These are phyloP conservation scores for Trileptium ribeirensis DNA, from an alignment of 2,888 invertebrate species.

Conservation along the genomic window DNA sequence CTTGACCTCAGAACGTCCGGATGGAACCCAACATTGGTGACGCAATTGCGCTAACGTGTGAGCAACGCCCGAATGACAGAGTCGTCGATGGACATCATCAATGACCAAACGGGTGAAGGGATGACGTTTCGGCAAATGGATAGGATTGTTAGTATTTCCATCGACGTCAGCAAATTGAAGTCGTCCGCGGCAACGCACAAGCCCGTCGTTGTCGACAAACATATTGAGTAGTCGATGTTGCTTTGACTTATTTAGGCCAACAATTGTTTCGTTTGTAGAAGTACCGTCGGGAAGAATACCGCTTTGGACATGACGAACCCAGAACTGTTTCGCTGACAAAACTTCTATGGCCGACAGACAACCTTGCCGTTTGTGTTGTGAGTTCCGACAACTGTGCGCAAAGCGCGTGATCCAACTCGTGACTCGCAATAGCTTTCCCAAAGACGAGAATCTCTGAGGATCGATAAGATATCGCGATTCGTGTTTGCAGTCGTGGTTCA, in stretches of 20 bases:
- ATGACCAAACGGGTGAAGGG: constrained; percentile 4
- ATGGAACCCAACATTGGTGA: constrained; percentile 4
- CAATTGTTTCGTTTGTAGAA: background rate
- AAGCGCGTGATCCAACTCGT: constrained; percentile 7
- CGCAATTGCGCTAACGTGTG: constrained; percentile 14
- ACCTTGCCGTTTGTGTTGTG: background rate
- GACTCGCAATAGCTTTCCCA: constrained; percentile 15
- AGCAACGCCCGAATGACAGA: constrained; percentile 9
- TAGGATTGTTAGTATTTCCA: constrained; percentile 5
- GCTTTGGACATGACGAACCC: background rate
- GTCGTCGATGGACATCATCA: background rate
- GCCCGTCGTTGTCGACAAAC: background rate
- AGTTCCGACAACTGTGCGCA: background rate
- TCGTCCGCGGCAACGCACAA: constrained; percentile 10
- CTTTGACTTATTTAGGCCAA: background rate
- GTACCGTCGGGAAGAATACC: background rate
- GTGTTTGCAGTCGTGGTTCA: background rate
- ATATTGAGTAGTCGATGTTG: background rate
- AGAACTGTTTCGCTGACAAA: background rate
- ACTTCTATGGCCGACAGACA: background rate
- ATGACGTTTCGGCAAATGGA: constrained; percentile 1
- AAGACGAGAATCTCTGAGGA: background rate
- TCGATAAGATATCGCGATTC: background rate
- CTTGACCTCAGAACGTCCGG: constrained; percentile 13
- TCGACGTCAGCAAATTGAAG: constrained; percentile 12